phyloP scores from a whole-genome alignment of 2,797 vertebrate species.

The Gymnothorax reevesii region DNA sequence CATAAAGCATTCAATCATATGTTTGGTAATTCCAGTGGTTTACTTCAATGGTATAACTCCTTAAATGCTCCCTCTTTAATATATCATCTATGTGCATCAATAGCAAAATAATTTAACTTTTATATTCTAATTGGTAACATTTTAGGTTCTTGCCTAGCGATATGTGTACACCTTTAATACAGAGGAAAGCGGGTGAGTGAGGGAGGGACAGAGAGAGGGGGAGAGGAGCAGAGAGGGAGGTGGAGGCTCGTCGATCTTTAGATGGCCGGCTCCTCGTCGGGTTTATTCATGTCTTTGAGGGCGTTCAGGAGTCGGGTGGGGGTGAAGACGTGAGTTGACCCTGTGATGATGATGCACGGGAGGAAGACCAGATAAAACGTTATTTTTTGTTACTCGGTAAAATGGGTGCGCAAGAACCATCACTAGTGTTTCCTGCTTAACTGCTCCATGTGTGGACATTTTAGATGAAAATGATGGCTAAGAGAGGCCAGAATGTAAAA shows the following conservation, averaged over 20 bases:
- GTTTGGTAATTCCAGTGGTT: slow-evolving; percentile 22
- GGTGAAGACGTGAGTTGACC: slow-evolving; percentile 77
- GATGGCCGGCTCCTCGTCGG: slow-evolving; percentile 79
- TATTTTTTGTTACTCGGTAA: neutral
- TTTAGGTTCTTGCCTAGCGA: slow-evolving; percentile 46
- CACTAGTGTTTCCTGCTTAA: slow-evolving; percentile 17
- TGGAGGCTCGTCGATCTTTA: slow-evolving; percentile 57
- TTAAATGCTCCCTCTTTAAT: neutral
- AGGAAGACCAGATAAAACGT: neutral
- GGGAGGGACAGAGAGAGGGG: slow-evolving; percentile 20
- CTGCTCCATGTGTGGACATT: neutral
- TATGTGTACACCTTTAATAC: slow-evolving; percentile 50
- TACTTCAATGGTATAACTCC: neutral
- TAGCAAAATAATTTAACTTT: slow-evolving; percentile 46
- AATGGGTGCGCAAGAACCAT: neutral
- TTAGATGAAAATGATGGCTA: neutral
- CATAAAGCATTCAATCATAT: slow-evolving; percentile 16
- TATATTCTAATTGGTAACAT: neutral
- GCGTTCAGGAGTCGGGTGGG: slow-evolving; percentile 79
- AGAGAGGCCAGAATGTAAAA: neutral
- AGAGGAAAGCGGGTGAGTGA: slow-evolving; percentile 17
- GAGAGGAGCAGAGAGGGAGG: neutral
- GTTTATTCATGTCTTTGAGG: slow-evolving; percentile 81
- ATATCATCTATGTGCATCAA: slow-evolving; percentile 15
- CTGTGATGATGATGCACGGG: slow-evolving; percentile 42